Evolutionary conservation across 2,113 vertebrate species (phyloP), one percentile per base, ranked within the genome.

Genomic region (Circaetus cinerascens): DNA sequence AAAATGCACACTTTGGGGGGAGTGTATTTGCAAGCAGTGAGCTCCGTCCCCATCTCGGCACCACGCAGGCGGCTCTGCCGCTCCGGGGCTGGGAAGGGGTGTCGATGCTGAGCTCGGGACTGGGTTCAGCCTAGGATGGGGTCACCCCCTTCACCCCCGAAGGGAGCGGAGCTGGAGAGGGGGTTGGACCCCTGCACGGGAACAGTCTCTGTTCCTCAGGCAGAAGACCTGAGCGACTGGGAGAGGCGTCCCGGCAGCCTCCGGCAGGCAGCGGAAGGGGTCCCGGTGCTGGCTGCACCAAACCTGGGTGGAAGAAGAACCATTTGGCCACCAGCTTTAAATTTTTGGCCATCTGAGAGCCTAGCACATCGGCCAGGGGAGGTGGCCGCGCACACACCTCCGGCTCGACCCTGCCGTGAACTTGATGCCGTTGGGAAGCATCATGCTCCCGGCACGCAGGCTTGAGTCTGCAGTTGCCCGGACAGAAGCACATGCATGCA

Each of bases 321-420:
- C 0, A 2, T 14, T 53, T 36, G 64, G 76, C 75, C 79, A 57
- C 26, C 46, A 7, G 46, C 64, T 85, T 30, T 9, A n/a, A 23
- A 13, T 5, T 59, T 93, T 78, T 30, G 55, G 76, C 93, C 40
- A 38, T 8, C 14, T 13, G 34, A 45, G 15, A 18, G 55, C 62
- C 21, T 2, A 19, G 25, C 64, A 60, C 38, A 17, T 21, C 2
- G 4, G 20, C 4, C 32, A 5, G 64, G 64, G 56, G 29, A 78
- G 50, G 25, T 15, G 74, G 88, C 46, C 32, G 56, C 16, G 64
- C 78, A 63, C 95, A 30, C 43, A 64, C 74, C 85, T 72, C 11
- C 16, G 3, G 56, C 64, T 75, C 91, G 76, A 94, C 95, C 96
- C 60, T 91, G 86, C 86, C 56, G 7, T 94, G 96, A 97, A 96